Base-by-base conservation (phyloP, 92 coral and sea anemone species). In the Bergia puertoricense region DNA sequence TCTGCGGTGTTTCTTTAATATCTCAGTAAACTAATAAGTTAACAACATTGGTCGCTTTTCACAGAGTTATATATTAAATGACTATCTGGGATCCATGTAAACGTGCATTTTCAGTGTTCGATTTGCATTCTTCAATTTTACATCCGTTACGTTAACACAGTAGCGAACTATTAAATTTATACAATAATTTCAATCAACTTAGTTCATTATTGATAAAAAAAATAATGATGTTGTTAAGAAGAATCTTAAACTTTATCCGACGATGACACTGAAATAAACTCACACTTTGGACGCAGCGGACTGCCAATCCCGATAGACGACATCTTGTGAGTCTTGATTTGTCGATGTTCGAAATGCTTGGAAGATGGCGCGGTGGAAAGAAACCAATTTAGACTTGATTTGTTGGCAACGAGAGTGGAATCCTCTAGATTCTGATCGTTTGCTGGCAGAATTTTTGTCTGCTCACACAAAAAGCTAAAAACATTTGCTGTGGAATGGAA, bases 241-340 rank as follows among this genome's bases (percentile, higher is more conserved):
- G 30, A 30, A 30, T 30, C 30, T 30, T n/a, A 8, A 37, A 8
- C 0, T 6, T 18, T 30, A 62, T 5, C 4, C 38, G 59, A 46
- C 23, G 59, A 74, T 14, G 14, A 37, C 5, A 4, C 2, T 44
- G n/a, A 45, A 38, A 18, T 13, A 37, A 41, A 89, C 94, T 92
- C 77, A 92, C 94, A 81, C 86, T 92, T 92, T 50, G 94, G 94
- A 67, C 94, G 94, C 77, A 92, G 90, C 22, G 94, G 94, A 68
- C 93, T 93, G 0, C 92, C 95, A 82, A 76, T 72, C 0, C 93
- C 93, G 50, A 91, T 85, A 20, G 93, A 85, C 37, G 95, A 81
- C 95, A 93, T 93, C 48, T 43, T 18, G 46, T 10, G 62, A 48
- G 16, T 22, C 62, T 20, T 22, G 48, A 45, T 36, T 16, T 14